Evolutionary conservation across 2,888 invertebrate genomes (phyloP), one percentile per base, ranked within the genome.

Genomic region (Synanthedon myopaeformis): DNA sequence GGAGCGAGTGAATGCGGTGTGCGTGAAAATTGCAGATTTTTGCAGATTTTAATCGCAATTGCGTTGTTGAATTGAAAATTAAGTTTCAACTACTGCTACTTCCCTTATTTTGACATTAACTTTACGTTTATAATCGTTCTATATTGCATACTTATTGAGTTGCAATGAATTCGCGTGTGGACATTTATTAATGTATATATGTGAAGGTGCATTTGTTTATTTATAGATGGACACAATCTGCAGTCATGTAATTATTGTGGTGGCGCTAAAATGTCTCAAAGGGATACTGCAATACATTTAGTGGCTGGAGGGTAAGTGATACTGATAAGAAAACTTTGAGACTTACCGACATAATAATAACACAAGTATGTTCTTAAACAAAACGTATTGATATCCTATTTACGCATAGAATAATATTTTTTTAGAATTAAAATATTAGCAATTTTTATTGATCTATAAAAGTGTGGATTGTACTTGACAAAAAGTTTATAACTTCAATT

Each of bases 241-340:
- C 81, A 84, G 84, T 81, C 79, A 88, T 88, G 88, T 88, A 84
- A 86, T 80, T 80, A 76, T 69, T 67, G 61, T 65, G 72, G 78
- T 73, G 77, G 73, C 75, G 74, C 70, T 80, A 84, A 76, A 77
- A 92, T 92, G 92, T 91, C 91, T 89, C 93, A 93, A 82, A 90
- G 90, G 83, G 96, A 96, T 88, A 95, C 96, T 65, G 91, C 96
- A 67, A 96, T 97, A 87, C 97, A 97, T 89, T 92, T 97, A 72
- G 89, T 97, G 70, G 97, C 97, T 81, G 97, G 97, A 91, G 97
- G 97, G 97, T 97, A 90, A 91, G 96, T 91, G 62, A 54, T 14
- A 45, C 10, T 10, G 10, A 35, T 35, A 35, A 35, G 10, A 35
- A 10, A 35, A 35, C 2, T 35, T 35, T 35, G 35, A 35, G 35